These are phyloP conservation scores for Helogale parvula DNA, from an alignment of 2,113 vertebrate species.

Conservation along the genomic window DNA sequence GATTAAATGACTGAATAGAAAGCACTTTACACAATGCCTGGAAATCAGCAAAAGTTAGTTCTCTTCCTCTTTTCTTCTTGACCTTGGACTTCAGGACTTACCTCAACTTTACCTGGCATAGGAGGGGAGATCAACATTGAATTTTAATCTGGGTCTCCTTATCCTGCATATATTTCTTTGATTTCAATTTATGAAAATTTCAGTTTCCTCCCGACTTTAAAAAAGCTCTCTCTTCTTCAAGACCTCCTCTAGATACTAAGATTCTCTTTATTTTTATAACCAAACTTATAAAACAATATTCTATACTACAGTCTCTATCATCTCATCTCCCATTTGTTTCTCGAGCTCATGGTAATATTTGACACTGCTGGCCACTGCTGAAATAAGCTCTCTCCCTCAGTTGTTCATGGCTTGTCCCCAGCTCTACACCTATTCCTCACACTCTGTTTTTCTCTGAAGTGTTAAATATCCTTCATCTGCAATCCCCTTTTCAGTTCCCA, in stretches of 20 bases:
- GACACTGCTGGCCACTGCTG: background rate
- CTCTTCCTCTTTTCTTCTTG: background rate
- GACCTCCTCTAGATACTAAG: background rate
- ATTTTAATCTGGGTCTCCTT: background rate
- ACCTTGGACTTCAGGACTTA: background rate
- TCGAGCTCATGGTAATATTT: too few species aligned
- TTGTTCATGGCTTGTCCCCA: background rate
- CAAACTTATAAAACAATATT: background rate
- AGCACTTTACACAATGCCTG: background rate
- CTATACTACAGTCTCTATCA: background rate
- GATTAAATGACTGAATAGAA: background rate
- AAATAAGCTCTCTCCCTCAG: background rate
- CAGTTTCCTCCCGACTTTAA: background rate
- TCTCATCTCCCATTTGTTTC: background rate
- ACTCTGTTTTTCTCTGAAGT: background rate
- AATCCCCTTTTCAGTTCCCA: background rate
- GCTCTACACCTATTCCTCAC: background rate
- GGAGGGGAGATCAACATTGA: background rate
- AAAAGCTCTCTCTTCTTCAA: slow-evolving; percentile 5
- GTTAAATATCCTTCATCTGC: background rate
- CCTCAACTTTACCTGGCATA: background rate
- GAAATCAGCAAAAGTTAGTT: background rate
- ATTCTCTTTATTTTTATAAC: background rate
- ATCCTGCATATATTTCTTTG: background rate
- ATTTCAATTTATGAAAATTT: background rate